These are phyloP conservation scores for Sarcophilus harrisii DNA, from an alignment of 2,797 vertebrate species.

Conservation along the genomic window DNA sequence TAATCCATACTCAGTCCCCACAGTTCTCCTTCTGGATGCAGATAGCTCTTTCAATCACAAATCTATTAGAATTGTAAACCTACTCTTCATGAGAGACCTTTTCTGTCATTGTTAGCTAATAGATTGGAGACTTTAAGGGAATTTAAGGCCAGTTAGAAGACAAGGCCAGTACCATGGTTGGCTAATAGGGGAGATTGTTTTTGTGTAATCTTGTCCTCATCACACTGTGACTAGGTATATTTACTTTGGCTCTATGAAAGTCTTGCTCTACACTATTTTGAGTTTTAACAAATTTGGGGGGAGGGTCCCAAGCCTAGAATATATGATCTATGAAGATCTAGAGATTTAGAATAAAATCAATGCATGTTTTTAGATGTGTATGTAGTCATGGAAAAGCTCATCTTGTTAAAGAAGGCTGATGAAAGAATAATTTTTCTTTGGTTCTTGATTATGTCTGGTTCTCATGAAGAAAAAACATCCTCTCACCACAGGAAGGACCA, in stretches of 20 bases:
- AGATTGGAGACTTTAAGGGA: background rate
- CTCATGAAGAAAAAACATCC: background rate
- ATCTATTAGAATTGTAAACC: too few species aligned
- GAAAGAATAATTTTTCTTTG: background rate
- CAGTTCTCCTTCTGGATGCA: too few species aligned
- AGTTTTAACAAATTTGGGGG: slow-evolving; percentile 29
- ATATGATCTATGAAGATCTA: background rate
- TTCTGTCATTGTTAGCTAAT: background rate
- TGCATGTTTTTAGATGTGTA: slow-evolving; percentile 11
- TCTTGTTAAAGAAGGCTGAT: slow-evolving; percentile 24
- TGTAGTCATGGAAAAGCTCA: slow-evolving; percentile 58
- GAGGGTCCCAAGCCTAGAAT: slow-evolving; percentile 1
- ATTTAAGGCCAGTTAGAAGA: background rate
- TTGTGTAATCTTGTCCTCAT: background rate
- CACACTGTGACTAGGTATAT: background rate
- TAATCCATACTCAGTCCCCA: too few species aligned
- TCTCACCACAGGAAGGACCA: slow-evolving; percentile 37
- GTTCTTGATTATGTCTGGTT: background rate
- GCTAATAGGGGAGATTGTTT: background rate
- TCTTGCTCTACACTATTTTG: background rate
- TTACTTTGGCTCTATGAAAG: background rate
- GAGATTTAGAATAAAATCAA: slow-evolving; percentile 18
- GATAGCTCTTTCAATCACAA: too few species aligned
- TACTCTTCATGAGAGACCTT: background rate
- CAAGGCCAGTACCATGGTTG: background rate